Base-by-base conservation (phyloP, 2,113 vertebrate species). In the Cromileptes altivelis region DNA sequence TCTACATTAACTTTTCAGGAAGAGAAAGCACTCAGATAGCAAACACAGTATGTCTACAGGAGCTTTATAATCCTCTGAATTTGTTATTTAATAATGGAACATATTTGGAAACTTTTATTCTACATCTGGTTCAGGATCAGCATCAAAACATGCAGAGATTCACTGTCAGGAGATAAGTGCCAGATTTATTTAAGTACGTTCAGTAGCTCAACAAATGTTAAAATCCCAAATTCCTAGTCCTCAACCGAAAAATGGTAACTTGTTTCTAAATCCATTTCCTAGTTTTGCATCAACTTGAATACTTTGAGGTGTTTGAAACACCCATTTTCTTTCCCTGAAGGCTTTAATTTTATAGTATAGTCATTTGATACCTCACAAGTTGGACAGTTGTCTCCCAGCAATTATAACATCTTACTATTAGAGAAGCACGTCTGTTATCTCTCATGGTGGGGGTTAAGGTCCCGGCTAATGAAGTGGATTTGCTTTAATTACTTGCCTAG, bases 401-500 rank as follows among this genome's bases (percentile, higher is more conserved):
- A 85, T 88, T 90, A 83, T 62, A 89, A 45, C 58, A 69, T 79
- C 71, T 61, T 53, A 71, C 78, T 74, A 92, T 81, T 78, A 90
- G 74, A 77, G 88, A 86, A 70, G 83, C 86, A 57, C 71, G 71
- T 78, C 71, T 78, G 78, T 85, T 81, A 78, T 88, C 91, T 90
- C 78, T 58, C 62, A 19, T 75, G 81, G 74, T 79, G 86, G 73
- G 70, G 85, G 89, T 65, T 85, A 86, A 89, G 71, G 86, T 88
- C 82, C 77, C 30, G 47, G 82, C 87, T 95, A 95, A 95, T 94
- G 93, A 94, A 92, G 82, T 88, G 91, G 82, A 90, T 89, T 92
- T 90, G 87, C 86, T 86, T 90, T 94, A 92, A 92, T 95, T 89
- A 92, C 88, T 89, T 82, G 86, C 91, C 88, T 84, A 72, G 84